Conservation (phyloP, 2,888 invertebrate genomes). For the Mycalesis mineus region DNA sequence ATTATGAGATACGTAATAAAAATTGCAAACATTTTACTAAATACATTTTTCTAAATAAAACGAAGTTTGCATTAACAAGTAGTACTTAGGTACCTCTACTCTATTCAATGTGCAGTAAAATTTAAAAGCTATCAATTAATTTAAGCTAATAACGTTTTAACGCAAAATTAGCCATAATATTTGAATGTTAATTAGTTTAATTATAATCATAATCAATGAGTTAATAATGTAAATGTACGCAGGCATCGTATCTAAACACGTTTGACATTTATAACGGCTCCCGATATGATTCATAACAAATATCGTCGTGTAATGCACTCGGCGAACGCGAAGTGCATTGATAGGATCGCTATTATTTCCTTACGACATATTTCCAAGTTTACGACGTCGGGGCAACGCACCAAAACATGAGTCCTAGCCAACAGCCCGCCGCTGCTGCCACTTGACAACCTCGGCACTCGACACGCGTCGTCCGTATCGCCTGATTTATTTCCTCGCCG, state of each 20-base stretch:
- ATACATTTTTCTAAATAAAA: no score
- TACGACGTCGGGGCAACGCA: constrained; percentile 37
- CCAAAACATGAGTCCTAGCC: constrained; percentile 34
- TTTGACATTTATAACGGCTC: constrained; percentile 27
- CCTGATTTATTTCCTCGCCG: constrained; percentile 62
- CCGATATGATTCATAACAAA: constrained; percentile 31
- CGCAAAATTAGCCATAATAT: no score
- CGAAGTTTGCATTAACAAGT: no score
- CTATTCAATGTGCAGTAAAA: no score
- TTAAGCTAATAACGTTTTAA: no score
- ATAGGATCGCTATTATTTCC: constrained; percentile 39
- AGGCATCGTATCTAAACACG: constrained; percentile 13
- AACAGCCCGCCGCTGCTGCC: constrained; percentile 35
- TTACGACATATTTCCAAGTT: constrained; percentile 34
- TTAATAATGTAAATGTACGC: constrained; percentile 1
- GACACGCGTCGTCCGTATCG: constrained; percentile 42
- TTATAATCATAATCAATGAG: neutral
- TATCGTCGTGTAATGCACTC: constrained; percentile 36
- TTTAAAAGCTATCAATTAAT: no score
- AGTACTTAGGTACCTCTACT: no score
- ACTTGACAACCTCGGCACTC: constrained; percentile 41
- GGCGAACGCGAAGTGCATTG: constrained; percentile 33
- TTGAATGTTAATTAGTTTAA: no score
- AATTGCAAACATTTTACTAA: no score
- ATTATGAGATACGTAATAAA: no score